phyloP scores from a whole-genome alignment of 2,113 vertebrate species.

The Steatornis caripensis region DNA sequence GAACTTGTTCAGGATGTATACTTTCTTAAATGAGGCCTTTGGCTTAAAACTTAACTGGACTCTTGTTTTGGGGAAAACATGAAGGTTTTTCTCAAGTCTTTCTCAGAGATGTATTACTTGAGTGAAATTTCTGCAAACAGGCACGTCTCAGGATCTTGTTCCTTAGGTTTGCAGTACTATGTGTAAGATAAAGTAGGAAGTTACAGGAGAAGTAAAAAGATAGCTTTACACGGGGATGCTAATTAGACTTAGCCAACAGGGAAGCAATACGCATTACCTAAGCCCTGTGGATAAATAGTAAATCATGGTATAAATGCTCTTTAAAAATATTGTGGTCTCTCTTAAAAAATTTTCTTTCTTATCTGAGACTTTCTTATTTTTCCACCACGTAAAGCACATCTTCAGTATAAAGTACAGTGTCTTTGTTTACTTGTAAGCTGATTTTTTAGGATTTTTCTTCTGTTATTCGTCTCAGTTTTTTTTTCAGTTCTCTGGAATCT shows the following conservation, averaged over 20 bases:
- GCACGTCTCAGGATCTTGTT: background rate
- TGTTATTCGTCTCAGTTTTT: background rate
- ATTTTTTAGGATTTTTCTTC: background rate
- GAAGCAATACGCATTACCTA: background rate
- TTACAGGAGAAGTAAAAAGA: background rate
- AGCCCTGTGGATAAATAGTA: background rate
- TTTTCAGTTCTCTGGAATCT: background rate
- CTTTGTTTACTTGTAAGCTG: background rate
- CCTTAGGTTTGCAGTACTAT: background rate
- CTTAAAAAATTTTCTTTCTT: background rate
- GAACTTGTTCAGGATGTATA: rapidly evolving
- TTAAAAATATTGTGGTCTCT: background rate
- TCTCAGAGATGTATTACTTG: background rate
- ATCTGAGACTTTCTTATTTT: background rate
- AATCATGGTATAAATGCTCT: background rate
- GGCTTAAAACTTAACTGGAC: background rate
- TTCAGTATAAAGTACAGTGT: background rate
- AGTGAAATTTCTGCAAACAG: background rate
- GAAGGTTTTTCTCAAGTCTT: background rate
- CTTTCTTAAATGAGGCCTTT: background rate
- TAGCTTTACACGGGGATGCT: background rate
- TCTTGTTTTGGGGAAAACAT: background rate
- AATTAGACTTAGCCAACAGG: background rate
- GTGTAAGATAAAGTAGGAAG: background rate
- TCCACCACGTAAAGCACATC: background rate